Percentiles rank a stretch among this genome's conserved stretches.
These are phyloP conservation scores for Notothenia rossii DNA, from an alignment of 2,113 vertebrate genomes.

Conservation along the genomic window DNA sequence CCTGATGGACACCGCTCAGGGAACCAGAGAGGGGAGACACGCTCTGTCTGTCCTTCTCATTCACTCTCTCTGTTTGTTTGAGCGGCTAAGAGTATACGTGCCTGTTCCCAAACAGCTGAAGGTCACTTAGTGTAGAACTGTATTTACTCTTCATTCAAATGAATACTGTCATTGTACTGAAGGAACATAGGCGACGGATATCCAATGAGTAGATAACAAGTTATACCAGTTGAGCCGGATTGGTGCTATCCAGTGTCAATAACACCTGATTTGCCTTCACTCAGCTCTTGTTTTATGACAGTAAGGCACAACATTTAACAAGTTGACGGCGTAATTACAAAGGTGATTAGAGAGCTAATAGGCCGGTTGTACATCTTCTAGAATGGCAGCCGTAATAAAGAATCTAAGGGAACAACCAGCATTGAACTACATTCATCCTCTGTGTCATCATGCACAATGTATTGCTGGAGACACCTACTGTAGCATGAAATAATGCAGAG, in stretches of 20 bases:
- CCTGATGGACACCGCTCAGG: slow-evolving; percentile 73
- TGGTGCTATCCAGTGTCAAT: slow-evolving; percentile 6
- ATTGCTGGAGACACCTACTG: no score
- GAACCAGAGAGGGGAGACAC: slow-evolving; percentile 53
- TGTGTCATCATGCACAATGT: no score
- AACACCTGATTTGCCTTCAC: neutral
- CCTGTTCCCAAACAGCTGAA: slow-evolving; percentile 56
- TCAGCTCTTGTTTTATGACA: slow-evolving; percentile 34
- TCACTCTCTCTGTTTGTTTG: slow-evolving; percentile 55
- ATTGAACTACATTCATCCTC: neutral
- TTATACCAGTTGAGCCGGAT: slow-evolving; percentile 11
- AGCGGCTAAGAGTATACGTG: slow-evolving; percentile 60
- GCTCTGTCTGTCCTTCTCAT: slow-evolving; percentile 58
- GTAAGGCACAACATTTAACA: slow-evolving; percentile 17
- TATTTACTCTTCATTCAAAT: slow-evolving; percentile 34
- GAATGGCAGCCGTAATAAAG: slow-evolving; percentile 46
- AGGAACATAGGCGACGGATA: neutral
- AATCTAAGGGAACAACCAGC: neutral
- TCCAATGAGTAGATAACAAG: neutral
- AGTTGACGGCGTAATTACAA: slow-evolving; percentile 42
- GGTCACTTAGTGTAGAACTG: slow-evolving; percentile 50
- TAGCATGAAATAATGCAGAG: no score
- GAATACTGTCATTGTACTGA: neutral
- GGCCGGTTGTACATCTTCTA: slow-evolving; percentile 34
- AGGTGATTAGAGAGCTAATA: slow-evolving; percentile 37